Conservation (phyloP, 2,113 vertebrate genomes). For the Propithecus coquereli region DNA sequence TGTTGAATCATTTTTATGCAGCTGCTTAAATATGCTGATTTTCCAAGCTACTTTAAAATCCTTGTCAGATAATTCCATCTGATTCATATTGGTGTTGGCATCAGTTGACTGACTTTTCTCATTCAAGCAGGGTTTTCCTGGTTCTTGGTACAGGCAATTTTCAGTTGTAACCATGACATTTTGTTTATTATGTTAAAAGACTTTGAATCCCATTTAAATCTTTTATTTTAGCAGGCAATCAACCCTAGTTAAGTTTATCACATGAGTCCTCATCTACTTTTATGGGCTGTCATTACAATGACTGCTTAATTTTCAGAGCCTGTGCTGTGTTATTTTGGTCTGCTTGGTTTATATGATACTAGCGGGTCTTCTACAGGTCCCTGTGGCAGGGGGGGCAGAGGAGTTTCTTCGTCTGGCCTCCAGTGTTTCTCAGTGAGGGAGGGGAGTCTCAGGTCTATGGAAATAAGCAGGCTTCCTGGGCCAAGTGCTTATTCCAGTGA, state of each 20-base stretch:
- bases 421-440: neutral
- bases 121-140: neutral
- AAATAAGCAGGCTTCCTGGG: neutral
- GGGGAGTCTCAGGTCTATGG: neutral
- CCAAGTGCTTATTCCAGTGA: neutral
- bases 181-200: neutral
- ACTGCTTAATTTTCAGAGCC: neutral
- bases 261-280: neutral
- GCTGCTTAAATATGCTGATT: no score
- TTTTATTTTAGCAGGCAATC: neutral
- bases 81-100: neutral
- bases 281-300: neutral
- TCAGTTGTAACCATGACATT: neutral
- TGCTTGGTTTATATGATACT: neutral
- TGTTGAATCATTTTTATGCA: neutral
- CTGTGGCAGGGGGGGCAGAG: neutral
- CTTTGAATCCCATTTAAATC: neutral
- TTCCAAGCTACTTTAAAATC: neutral
- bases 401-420: neutral
- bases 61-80: neutral
- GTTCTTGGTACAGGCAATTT: neutral
- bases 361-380: accelerated
- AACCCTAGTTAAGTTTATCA: neutral
- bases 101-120: neutral
- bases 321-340: neutral